Evolutionary conservation across 2,797 vertebrate genomes (phyloP), one percentile per base, ranked within the genome.

Genomic region (Notoglanidium macrostoma): DNA sequence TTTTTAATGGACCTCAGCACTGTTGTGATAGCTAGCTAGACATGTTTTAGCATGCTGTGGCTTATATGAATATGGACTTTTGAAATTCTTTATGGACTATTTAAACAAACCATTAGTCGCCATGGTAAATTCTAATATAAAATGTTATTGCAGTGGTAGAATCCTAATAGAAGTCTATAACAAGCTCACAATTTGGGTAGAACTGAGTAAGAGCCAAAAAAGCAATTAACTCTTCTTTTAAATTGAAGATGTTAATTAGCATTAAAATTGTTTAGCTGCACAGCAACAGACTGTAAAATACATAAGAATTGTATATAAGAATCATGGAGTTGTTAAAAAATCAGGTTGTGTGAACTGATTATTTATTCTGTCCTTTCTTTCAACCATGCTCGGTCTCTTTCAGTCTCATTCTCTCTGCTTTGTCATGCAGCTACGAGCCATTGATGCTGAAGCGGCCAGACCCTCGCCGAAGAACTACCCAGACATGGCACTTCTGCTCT

Each of bases 401-500:
- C 23, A 51, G 12, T 29, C 65, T 35, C 35, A 79, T 0, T 59
- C 21, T 81, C 1, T 35, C 40, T 26, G 11, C 87, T 17, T 88
- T 87, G 40, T 57, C 26, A 5, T 78, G 46, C 87, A 99, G 98
- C 74, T 98, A 95, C 1, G 98, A 99, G 92, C 98, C 98, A 0
- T 89, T 99, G 92, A 99, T 98, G 98, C 89, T 99, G 84, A 94
- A 97, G 2, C 96, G 96, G 86, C 97, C 97, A 0, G 98, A 99
- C 77, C 94, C 94, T 0, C 96, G 98, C 29, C 97, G 98, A 88
- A 98, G 97, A 88, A 98, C 97, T 0, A 99, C 98, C 2, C 98
- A 99, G 95, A 99, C 97, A 0, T 99, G 98, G 98, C 96, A 96
- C 89, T 99, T 99, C 88, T 95, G 94, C 72, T 96, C 96, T 3